These are phyloP conservation scores for Etia nguti DNA, from an alignment of 2,113 vertebrate genomes.

Conservation along the genomic window DNA sequence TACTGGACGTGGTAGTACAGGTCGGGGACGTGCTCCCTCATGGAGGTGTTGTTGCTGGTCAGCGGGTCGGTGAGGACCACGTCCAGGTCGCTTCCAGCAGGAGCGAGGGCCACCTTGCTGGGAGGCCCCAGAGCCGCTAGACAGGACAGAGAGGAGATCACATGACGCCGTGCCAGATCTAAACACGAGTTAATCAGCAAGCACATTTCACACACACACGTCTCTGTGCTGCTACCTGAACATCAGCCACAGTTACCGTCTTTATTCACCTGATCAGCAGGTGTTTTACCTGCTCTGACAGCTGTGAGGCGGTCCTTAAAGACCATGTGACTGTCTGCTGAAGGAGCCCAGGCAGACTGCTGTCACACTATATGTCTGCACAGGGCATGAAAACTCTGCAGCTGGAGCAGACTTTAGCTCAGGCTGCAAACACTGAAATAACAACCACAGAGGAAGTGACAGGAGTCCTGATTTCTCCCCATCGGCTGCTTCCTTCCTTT, in stretches of 20 bases:
- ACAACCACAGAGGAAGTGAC: background rate
- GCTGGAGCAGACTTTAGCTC: background rate
- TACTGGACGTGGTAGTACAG: conserved; percentile 50
- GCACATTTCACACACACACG: no score
- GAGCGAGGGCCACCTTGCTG: conserved; percentile 4
- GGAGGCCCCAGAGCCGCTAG: conserved; percentile 66
- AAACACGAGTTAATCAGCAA: no score
- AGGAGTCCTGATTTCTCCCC: background rate
- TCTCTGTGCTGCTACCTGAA: no score
- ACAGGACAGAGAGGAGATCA: background rate
- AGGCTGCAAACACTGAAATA: background rate
- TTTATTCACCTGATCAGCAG: background rate
- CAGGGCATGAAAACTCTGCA: background rate
- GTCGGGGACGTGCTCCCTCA: background rate
- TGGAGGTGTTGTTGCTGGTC: conserved; percentile 42
- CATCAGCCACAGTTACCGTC: no score
- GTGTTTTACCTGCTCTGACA: background rate
- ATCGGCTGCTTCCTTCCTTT: background rate
- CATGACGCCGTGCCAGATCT: background rate
- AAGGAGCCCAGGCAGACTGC: background rate
- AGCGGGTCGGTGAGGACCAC: conserved; percentile 49
- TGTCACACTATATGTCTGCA: background rate
- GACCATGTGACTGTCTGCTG: background rate
- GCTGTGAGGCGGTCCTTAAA: background rate
- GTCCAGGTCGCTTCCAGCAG: conserved; percentile 25